A percentile compares a stretch with the other conserved stretches of the same genome.
Evolutionary conservation across 2,113 vertebrate species (phyloP).

Genomic region (Shinisaurus crocodilurus): DNA sequence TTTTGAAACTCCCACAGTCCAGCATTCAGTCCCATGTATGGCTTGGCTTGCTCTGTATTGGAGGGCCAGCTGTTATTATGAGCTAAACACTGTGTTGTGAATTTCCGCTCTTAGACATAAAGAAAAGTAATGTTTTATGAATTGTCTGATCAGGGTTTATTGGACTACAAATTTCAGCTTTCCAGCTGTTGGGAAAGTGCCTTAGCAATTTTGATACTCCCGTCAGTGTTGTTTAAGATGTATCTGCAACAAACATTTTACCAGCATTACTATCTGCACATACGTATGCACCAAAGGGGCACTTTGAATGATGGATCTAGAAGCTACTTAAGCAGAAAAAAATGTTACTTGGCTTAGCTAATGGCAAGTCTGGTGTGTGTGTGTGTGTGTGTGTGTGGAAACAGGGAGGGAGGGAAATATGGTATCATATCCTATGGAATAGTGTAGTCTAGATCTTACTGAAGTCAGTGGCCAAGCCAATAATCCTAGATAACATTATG

Average conservation of each 20-base stretch:
- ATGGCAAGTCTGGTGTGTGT: neutral
- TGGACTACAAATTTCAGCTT: neutral
- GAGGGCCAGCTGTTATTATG: neutral
- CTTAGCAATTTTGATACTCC: neutral
- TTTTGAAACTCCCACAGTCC: neutral
- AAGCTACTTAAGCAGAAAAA: neutral
- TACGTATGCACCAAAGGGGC: neutral
- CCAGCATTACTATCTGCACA: neutral
- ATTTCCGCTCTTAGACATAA: neutral
- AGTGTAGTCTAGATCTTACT: too few species aligned
- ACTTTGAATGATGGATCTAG: neutral
- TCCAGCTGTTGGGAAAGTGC: neutral
- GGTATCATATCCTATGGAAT: too few species aligned
- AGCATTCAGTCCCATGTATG: neutral
- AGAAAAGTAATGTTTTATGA: constrained; percentile 2
- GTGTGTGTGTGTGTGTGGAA: neutral
- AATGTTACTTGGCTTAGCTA: neutral
- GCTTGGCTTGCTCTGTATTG: neutral
- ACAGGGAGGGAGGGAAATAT: neutral
- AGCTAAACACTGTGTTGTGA: neutral
- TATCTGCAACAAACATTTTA: neutral
- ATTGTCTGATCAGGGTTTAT: neutral
- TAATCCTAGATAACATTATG: too few species aligned
- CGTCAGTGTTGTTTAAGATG: neutral
- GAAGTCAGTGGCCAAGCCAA: too few species aligned